These are phyloP conservation scores for Phrynocephalus forsythii DNA, from an alignment of 2,797 vertebrate genomes.

Conservation along the genomic window DNA sequence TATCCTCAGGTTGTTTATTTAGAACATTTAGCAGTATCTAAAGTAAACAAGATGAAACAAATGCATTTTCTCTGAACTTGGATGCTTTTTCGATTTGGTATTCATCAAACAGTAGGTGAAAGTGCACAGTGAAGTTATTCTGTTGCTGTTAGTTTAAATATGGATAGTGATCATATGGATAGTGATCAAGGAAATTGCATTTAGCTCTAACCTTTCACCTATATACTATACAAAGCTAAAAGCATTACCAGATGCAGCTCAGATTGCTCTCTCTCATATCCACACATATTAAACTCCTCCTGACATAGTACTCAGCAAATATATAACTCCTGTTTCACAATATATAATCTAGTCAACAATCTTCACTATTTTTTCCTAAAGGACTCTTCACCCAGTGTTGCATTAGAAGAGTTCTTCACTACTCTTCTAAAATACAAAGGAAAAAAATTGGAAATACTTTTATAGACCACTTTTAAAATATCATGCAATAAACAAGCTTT, in stretches of 20 bases:
- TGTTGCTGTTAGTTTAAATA: background rate
- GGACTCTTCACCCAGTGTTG: background rate
- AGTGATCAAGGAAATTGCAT: background rate
- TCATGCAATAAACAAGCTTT: too few species aligned
- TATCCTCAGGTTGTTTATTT: background rate
- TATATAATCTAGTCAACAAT: background rate
- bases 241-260: background rate
- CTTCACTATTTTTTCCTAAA: background rate
- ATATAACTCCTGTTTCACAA: background rate
- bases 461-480: too few species aligned
- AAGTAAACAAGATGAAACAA: background rate
- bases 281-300: background rate
- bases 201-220: constrained; percentile 34
- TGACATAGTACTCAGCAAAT: background rate
- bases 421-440: too few species aligned
- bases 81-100: background rate
- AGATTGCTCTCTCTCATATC: background rate
- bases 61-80: background rate
- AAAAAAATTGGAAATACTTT: too few species aligned
- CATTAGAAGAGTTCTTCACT: background rate
- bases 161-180: background rate
- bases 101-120: background rate
- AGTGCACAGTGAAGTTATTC: background rate
- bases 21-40: background rate
- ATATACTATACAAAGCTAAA: constrained; percentile 9